A percentile compares a stretch with the other conserved stretches of the same genome.
phyloP scores from a whole-genome alignment of 1,140 invertebrate species.

The Triops longicaudatus region DNA sequence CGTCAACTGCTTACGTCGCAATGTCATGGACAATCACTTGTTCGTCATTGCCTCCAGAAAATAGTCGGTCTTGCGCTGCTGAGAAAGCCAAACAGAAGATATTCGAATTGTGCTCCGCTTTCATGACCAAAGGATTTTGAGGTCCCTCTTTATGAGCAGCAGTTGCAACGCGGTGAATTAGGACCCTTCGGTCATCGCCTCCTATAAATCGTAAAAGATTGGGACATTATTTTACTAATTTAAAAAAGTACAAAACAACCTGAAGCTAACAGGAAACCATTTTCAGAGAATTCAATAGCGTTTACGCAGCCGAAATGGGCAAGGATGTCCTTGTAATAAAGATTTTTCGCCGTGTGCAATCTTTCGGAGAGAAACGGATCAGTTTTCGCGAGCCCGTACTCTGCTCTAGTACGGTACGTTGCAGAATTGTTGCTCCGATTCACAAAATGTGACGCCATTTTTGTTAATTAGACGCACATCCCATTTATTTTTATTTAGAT shows the following conservation, averaged over 20 bases:
- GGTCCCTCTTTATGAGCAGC: conserved; percentile 54
- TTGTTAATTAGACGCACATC: not conserved
- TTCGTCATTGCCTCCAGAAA: conserved; percentile 91
- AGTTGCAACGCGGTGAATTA: conserved; percentile 78
- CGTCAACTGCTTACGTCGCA: conserved; percentile 52
- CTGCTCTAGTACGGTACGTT: not conserved
- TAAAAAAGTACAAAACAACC: conserved; percentile 48
- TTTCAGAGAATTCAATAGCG: conserved; percentile 85
- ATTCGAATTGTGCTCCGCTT: conserved; percentile 77
- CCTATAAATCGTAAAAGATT: conserved; percentile 47
- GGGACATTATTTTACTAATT: conserved; percentile 22
- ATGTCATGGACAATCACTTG: conserved; percentile 82
- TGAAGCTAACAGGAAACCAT: conserved; percentile 76
- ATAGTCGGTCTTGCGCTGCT: conserved; percentile 64
- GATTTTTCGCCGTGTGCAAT: conserved; percentile 41
- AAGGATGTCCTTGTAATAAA: conserved; percentile 73
- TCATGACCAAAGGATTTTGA: conserved; percentile 55
- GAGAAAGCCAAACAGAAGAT: conserved; percentile 88
- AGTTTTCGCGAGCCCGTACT: not conserved
- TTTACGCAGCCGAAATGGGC: conserved; percentile 94
- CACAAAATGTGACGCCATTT: not conserved
- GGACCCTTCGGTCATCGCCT: conserved; percentile 81
- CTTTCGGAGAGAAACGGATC: not conserved
- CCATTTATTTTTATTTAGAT: not conserved
- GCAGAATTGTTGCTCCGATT: not conserved